Evolutionary conservation across 2,888 invertebrate genomes (phyloP).

Genomic region (Thalpophila matura): DNA sequence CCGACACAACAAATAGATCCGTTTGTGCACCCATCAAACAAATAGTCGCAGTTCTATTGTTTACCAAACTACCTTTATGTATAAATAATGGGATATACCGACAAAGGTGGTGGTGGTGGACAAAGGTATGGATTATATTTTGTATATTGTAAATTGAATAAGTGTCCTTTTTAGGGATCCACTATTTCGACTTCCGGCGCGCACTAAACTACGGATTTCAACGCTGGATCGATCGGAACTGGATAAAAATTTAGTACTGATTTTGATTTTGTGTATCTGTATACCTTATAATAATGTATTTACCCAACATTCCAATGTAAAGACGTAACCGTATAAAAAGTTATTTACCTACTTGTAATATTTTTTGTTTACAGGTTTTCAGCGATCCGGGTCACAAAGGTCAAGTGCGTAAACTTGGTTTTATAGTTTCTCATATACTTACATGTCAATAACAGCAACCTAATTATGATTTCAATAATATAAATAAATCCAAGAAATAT

Average conservation of each 20-base stretch:
- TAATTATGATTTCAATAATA: background rate
- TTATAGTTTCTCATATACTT: background rate
- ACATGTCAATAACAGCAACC: background rate
- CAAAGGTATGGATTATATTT: too few relatives aligned
- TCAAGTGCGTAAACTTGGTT: background rate
- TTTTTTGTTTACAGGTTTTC: background rate
- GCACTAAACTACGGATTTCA: too few relatives aligned
- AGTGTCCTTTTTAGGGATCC: background rate
- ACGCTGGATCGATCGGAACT: too few relatives aligned
- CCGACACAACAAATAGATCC: slow-evolving; percentile 43
- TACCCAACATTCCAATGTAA: background rate
- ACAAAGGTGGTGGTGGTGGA: background rate
- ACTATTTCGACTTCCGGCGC: too few relatives aligned
- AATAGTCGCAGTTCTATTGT: slow-evolving; percentile 20
- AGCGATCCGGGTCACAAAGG: background rate
- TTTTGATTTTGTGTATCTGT: too few relatives aligned
- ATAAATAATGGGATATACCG: background rate
- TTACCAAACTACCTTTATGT: slow-evolving; percentile 27
- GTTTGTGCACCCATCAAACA: slow-evolving; percentile 36
- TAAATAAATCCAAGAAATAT: too few relatives aligned
- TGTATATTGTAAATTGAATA: background rate
- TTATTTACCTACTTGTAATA: background rate
- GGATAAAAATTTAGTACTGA: too few relatives aligned
- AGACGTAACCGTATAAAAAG: background rate
- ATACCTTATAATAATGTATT: too few relatives aligned